Evolutionary conservation across 2,113 vertebrate genomes (phyloP).

Genomic region (Leuciscus idus): DNA sequence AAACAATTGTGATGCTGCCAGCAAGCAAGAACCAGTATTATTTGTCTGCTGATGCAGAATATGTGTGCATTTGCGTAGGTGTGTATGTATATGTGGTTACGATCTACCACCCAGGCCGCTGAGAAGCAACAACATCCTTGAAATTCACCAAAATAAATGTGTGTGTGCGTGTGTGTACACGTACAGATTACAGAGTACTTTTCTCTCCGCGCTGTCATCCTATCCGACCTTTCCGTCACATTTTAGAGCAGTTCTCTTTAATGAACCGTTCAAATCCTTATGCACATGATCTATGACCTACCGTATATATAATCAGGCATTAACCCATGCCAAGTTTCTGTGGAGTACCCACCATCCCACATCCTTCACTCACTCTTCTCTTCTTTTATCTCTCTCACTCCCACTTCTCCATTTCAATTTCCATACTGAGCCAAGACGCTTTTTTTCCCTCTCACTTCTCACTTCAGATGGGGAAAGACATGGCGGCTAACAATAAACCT

Average conservation of each 20-base stretch:
- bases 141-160: conserved; percentile 31
- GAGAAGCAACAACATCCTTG: conserved; percentile 38
- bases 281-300: conserved; percentile 32
- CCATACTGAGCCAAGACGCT: background rate
- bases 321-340: conserved; percentile 33
- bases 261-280: conserved; percentile 40
- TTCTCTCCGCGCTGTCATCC: conserved; percentile 12
- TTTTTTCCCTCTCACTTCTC: background rate
- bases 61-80: conserved; percentile 21
- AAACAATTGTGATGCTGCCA: conserved; percentile 18
- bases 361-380: background rate
- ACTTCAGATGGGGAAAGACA: conserved; percentile 6
- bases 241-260: conserved; percentile 29
- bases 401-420: background rate
- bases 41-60: conserved; percentile 3
- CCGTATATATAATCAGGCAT: conserved; percentile 37
- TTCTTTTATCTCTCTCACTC: background rate
- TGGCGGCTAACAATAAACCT: background rate
- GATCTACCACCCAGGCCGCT: conserved; percentile 45
- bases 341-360: conserved; percentile 7
- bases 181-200: conserved; percentile 22
- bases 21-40: background rate
- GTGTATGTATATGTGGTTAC: conserved; percentile 35
- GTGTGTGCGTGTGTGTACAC: background rate
- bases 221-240: conserved; percentile 13